Evolutionary conservation across 2,888 invertebrate genomes (phyloP), one percentile per base, ranked within the genome.

Genomic region (Lottia scabra): DNA sequence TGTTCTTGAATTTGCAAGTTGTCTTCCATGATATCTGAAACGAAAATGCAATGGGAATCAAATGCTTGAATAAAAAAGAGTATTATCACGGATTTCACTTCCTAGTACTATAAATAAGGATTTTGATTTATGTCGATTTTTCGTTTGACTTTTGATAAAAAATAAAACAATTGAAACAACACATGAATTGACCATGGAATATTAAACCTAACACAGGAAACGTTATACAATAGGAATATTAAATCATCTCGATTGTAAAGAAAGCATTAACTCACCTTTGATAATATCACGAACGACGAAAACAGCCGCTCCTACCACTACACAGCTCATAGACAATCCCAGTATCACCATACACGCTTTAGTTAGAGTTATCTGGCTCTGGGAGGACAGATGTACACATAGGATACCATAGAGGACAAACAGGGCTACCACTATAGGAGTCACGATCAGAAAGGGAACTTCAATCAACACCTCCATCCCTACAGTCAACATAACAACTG

Each of bases 391-490:
- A 13, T 27, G 26, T 26, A 44, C 65, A 27, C 68, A 69, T 56
- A 68, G 15, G 62, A 65, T 44, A 43, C 67, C 71, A 19, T 67
- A 71, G 8, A 67, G 30, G 23, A 76, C 46, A 15, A 76, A 56
- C 23, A 68, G 16, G 6, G 65, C 46, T 1, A 73, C 63, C 16
- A 78, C 23, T 5, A 75, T 67, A 16, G 71, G 70, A 4, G 77
- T 77, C 0, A 65, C 48, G 23, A 74, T 66, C 1, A 78, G 30
- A 19, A 78, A 73, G 1, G 78, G 74, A 1, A 73, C 65, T 5
- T 72, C 67, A n/a, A 79, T 71, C 6, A 80, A 77, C 13, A 83
- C 72, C 64, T 83, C 83, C 62, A 83, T 67, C 19, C 83, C 83
- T 0, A 81, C 80, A 1, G 81, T 72, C n/a, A 83, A 64, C 75